These are phyloP conservation scores for Orthonychiurus folsomi DNA, from an alignment of 2,888 invertebrate species.

Conservation along the genomic window DNA sequence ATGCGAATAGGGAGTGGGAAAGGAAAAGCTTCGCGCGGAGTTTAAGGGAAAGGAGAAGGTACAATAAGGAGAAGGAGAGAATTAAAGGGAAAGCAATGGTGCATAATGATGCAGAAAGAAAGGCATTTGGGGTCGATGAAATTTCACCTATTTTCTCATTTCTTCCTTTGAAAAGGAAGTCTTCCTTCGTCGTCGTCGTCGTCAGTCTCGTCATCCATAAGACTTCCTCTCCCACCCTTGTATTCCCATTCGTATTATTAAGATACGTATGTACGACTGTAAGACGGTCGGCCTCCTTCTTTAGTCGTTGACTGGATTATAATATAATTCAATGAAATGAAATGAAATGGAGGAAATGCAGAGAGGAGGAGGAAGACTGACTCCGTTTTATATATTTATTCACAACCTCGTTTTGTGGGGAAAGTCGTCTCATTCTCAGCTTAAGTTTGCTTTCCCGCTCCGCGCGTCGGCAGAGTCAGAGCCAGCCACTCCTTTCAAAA, in stretches of 20 bases:
- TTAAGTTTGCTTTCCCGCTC: no score
- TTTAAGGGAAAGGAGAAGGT: constrained; percentile 5
- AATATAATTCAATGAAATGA: not conserved
- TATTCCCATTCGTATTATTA: not conserved
- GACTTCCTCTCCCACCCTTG: not conserved
- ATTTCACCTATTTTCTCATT: constrained; percentile 21
- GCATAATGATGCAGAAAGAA: constrained; percentile 33
- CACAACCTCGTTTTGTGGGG: not conserved
- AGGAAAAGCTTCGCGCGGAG: not conserved
- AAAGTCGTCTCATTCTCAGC: not conserved
- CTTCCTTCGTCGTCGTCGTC: no score
- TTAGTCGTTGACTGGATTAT: constrained; percentile 1
- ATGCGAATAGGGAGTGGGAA: not conserved
- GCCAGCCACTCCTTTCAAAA: no score
- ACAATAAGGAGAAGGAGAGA: constrained; percentile 10
- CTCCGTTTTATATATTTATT: not conserved
- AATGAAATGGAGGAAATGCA: not conserved
- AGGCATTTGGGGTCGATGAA: constrained; percentile 33
- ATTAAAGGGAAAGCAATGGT: constrained; percentile 16
- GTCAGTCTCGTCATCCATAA: no score
- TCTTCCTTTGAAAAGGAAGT: not conserved
- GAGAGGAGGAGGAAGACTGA: no score
- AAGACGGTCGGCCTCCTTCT: not conserved
- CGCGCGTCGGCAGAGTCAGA: no score
- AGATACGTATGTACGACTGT: not conserved